phyloP scores from a whole-genome alignment of 1,140 invertebrate species.

The Procambarus clarkii region DNA sequence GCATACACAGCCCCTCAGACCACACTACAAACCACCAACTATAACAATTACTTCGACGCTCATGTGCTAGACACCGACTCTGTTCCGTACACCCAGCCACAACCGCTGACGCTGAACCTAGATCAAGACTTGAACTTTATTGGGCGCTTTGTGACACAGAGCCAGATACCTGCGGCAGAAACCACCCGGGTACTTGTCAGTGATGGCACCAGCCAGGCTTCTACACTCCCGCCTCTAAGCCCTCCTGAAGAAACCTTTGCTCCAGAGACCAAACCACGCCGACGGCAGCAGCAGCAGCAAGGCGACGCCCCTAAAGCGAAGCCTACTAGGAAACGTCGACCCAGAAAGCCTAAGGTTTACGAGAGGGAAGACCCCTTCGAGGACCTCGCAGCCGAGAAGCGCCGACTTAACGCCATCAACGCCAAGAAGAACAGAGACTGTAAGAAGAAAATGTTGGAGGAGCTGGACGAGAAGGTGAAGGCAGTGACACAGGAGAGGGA shows the following conservation, averaged over 20 bases:
- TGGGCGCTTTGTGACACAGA: not conserved
- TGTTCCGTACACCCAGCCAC: not conserved
- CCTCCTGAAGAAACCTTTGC: not conserved
- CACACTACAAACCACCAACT: not conserved
- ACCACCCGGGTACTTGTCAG: no score
- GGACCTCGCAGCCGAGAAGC: constrained; percentile 67
- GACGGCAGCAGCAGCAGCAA: not conserved
- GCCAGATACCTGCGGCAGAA: not conserved
- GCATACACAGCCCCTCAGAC: not conserved
- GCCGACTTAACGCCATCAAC: constrained; percentile 72
- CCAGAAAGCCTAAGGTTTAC: constrained; percentile 1
- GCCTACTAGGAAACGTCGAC: not conserved
- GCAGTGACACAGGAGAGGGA: not conserved
- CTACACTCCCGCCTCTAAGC: not conserved
- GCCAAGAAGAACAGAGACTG: constrained; percentile 72
- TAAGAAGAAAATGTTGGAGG: constrained; percentile 67
- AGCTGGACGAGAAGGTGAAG: constrained; percentile 18
- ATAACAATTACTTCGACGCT: not conserved
- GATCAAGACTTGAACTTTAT: not conserved
- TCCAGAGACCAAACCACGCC: not conserved
- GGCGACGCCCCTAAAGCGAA: not conserved
- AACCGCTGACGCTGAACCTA: not conserved
- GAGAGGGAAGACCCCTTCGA: constrained; percentile 46
- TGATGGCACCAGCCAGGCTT: not conserved
- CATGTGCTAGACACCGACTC: not conserved